These are phyloP conservation scores for Octodonta nipae DNA, from an alignment of 2,888 invertebrate genomes.

Conservation along the genomic window DNA sequence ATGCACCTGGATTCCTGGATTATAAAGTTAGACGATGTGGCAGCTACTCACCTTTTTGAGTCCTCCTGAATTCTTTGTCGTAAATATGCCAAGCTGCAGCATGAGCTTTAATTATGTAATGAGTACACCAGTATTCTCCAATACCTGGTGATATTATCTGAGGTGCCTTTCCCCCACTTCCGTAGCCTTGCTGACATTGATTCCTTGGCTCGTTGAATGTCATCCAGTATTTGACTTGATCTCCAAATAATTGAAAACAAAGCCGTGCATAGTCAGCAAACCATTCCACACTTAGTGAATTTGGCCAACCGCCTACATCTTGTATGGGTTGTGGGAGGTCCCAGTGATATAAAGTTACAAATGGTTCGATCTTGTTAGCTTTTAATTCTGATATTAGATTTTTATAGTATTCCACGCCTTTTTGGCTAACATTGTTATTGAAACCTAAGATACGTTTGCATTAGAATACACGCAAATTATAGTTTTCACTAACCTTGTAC, in stretches of 20 bases:
- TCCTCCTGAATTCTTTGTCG: slow-evolving; percentile 3
- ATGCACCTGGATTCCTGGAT: no score
- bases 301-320: slow-evolving; percentile 51
- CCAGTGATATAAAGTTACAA: slow-evolving; percentile 49
- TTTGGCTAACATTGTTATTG: slow-evolving; percentile 44
- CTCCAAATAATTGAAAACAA: slow-evolving; percentile 24
- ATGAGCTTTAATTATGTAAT: neutral
- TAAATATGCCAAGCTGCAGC: neutral
- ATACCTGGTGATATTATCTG: slow-evolving; percentile 30
- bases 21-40: no score
- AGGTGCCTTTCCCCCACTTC: slow-evolving; percentile 22
- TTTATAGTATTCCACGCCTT: slow-evolving; percentile 62
- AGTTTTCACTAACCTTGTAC: slow-evolving; percentile 28
- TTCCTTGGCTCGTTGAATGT: slow-evolving; percentile 40
- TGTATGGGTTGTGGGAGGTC: slow-evolving; percentile 18
- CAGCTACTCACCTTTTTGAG: neutral
- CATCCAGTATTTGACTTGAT: slow-evolving; percentile 35
- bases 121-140: neutral
- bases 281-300: slow-evolving; percentile 40
- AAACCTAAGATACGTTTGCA: no score
- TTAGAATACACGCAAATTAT: no score
- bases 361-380: slow-evolving; percentile 37
- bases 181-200: slow-evolving; percentile 18
- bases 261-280: slow-evolving; percentile 42
- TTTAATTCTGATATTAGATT: slow-evolving; percentile 57